Percentiles rank a stretch among this genome's conserved stretches.
These are phyloP conservation scores for Corythaeola cristata DNA, from an alignment of 2,113 vertebrate species.

Conservation along the genomic window DNA sequence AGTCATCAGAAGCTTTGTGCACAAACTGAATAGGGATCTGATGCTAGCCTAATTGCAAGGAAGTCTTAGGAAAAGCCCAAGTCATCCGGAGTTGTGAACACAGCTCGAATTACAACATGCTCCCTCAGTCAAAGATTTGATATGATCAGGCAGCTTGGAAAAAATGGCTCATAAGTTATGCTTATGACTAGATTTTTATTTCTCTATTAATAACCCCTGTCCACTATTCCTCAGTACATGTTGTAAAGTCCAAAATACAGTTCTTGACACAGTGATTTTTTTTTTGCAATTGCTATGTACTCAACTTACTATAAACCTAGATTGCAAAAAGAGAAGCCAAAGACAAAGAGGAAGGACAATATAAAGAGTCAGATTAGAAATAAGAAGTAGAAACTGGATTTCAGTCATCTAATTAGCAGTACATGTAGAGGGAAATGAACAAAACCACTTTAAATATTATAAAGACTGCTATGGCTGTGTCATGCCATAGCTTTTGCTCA, in stretches of 20 bases:
- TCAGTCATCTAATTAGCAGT: not conserved
- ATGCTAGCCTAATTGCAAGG: not conserved
- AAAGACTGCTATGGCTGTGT: not conserved
- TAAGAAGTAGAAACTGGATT: not conserved
- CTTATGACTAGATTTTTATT: not conserved
- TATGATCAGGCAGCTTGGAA: not conserved
- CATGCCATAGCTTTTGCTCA: not conserved
- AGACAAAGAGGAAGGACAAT: not conserved
- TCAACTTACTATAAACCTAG: not conserved
- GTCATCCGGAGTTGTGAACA: not conserved
- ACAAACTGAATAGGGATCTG: not conserved
- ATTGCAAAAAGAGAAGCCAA: not conserved
- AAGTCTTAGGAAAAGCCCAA: not conserved
- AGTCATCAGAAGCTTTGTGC: not conserved
- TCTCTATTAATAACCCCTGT: not conserved
- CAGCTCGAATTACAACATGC: not conserved
- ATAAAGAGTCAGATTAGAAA: not conserved
- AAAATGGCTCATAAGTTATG: not conserved
- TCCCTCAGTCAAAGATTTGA: not conserved
- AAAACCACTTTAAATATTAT: not conserved
- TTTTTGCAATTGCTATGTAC: not conserved
- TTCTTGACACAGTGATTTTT: not conserved
- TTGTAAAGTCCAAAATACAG: not conserved
- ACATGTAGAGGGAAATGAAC: not conserved
- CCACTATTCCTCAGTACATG: not conserved